Evolutionary conservation across 2,797 vertebrate species (phyloP).

Genomic region (Phrynocephalus forsythii): DNA sequence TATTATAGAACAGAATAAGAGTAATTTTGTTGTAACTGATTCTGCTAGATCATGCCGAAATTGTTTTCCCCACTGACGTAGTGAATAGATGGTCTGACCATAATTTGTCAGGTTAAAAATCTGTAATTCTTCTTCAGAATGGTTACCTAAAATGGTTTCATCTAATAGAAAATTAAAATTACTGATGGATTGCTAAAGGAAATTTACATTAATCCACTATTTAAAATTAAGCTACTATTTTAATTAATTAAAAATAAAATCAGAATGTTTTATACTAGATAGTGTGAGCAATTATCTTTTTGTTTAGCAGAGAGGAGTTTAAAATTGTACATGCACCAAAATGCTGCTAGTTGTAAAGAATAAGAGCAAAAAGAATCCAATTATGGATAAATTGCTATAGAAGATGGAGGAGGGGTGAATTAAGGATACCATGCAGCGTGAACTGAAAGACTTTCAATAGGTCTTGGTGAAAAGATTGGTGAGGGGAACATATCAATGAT

Average conservation of each 20-base stretch:
- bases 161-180: too few species aligned
- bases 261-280: background rate
- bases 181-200: too few species aligned
- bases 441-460: slow-evolving; percentile 7
- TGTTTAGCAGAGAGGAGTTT: background rate
- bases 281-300: background rate
- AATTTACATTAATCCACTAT: too few species aligned
- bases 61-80: background rate
- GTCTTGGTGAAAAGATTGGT: slow-evolving; percentile 2
- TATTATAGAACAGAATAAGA: background rate
- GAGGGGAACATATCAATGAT: slow-evolving; percentile 1
- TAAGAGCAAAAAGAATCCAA: background rate
- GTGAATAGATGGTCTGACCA: background rate
- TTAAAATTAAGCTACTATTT: too few species aligned
- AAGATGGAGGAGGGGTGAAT: slow-evolving; percentile 5
- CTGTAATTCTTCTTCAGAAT: background rate
- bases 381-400: slow-evolving; percentile 5
- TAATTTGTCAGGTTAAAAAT: background rate
- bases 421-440: background rate
- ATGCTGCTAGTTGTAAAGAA: background rate
- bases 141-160: background rate
- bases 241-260: background rate
- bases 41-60: background rate
- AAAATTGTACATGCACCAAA: background rate
- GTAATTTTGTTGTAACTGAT: background rate